These are phyloP conservation scores for Brachionus plicatilis DNA, from an alignment of 1,140 invertebrate genomes.

Conservation along the genomic window DNA sequence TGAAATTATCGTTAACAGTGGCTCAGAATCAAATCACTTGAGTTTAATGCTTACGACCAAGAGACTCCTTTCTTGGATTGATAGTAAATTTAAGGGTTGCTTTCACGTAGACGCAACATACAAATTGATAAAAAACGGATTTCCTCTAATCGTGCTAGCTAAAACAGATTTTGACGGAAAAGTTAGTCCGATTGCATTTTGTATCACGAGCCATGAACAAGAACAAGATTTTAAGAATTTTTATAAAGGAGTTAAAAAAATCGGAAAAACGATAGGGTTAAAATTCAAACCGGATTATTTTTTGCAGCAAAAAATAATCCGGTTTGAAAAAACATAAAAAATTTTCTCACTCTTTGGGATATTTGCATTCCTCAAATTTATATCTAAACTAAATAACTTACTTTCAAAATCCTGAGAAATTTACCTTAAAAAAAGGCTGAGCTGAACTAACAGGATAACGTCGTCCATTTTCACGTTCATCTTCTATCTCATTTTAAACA, in stretches of 20 bases:
- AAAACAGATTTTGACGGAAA: neutral
- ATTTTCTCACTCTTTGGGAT: no score
- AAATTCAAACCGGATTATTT: neutral
- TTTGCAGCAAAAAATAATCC: no score
- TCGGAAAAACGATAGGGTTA: neutral
- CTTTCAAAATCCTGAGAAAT: no score
- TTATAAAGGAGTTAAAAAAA: neutral
- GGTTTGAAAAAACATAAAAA: no score
- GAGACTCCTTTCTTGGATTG: neutral
- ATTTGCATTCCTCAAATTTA: no score
- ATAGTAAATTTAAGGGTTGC: neutral
- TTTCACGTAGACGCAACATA: slow-evolving; percentile 1
- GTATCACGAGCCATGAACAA: slow-evolving; percentile 1
- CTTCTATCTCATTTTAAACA: no score
- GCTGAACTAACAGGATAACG: no score
- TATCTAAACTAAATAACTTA: no score
- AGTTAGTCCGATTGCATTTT: slow-evolving; percentile 8
- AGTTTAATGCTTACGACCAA: neutral
- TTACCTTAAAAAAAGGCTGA: no score
- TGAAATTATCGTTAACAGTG: neutral
- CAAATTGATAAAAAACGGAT: neutral
- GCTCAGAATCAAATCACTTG: neutral
- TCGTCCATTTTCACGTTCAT: no score
- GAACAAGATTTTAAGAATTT: neutral
- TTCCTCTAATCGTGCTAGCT: neutral